Evolutionary conservation across 2,113 vertebrate species (phyloP).

Genomic region (Pterocles burchelli): DNA sequence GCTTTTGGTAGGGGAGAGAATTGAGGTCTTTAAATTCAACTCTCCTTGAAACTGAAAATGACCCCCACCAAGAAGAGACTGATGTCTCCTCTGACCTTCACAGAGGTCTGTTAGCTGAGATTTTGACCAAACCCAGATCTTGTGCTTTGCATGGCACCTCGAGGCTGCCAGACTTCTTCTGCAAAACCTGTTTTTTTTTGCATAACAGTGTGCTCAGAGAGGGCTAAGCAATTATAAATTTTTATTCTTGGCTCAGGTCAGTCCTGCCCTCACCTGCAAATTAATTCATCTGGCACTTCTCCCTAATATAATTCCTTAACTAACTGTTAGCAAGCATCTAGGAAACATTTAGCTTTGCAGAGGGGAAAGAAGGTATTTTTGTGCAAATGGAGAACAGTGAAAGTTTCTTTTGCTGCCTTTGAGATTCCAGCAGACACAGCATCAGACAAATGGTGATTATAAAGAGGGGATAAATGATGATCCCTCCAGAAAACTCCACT

Average conservation of each 20-base stretch:
- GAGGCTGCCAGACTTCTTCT: not conserved
- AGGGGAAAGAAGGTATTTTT: not conserved
- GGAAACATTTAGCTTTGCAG: not conserved
- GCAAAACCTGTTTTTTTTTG: not conserved
- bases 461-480: not conserved
- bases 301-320: not conserved
- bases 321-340: not conserved
- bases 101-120: not conserved
- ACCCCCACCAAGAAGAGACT: accelerated
- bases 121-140: not conserved
- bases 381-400: not conserved
- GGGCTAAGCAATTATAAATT: not conserved
- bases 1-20: not conserved
- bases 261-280: not conserved
- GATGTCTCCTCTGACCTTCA: not conserved
- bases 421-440: not conserved
- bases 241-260: not conserved
- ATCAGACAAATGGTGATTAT: not conserved
- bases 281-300: not conserved
- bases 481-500: not conserved
- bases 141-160: not conserved
- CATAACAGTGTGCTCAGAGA: not conserved
- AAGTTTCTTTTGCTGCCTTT: not conserved
- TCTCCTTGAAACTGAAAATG: not conserved
- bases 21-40: not conserved